Evolutionary conservation across 2,888 invertebrate genomes (phyloP), one percentile per base, ranked within the genome.

Genomic region (Orthosia gracilis): DNA sequence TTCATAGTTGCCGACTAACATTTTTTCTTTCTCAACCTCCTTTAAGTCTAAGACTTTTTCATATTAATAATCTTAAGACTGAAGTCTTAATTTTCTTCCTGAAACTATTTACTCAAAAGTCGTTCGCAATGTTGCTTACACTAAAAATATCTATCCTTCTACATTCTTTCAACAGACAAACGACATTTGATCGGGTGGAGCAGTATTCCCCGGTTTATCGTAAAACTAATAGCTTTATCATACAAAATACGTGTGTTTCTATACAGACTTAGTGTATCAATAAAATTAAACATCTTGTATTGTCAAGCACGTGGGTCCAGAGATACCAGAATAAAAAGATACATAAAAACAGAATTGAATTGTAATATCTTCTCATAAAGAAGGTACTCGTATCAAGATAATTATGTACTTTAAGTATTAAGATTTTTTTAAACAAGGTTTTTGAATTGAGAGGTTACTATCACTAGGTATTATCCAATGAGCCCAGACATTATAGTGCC

Each of bases 201-300:
- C 91, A 90, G 88, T 71, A 70, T 73, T 73, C 61, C 61, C 72
- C 69, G 62, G 45, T 73, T 81, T 77, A 77, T 76, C 73, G 80
- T 90, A 87, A 89, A 90, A 87, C 89, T 91, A 91, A 83, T 87
- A 88, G 81, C 78, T 87, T 86, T 86, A 91, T 91, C 91, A 92
- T 93, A 94, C 94, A 94, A 92, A 93, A 93, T 92, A 94, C 86
- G 85, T 83, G 86, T 85, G 87, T 87, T 86, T 92, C 87, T 94
- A 91, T 93, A 94, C 93, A 92, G 91, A 92, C 89, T 90, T 91
- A 91, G 77, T 85, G 83, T 87, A 85, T 83, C 59, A 62, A 78
- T 83, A 84, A 86, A 88, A 85, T 81, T 79, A 88, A 88, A 86
- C 61, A 70, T 78, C 55, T 72, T 68, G 63, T 64, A 79, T 59